Percentiles rank a stretch among this genome's conserved stretches.
These are phyloP conservation scores for Brachionus paranguensis DNA, from an alignment of 1,140 invertebrate genomes.

Conservation along the genomic window DNA sequence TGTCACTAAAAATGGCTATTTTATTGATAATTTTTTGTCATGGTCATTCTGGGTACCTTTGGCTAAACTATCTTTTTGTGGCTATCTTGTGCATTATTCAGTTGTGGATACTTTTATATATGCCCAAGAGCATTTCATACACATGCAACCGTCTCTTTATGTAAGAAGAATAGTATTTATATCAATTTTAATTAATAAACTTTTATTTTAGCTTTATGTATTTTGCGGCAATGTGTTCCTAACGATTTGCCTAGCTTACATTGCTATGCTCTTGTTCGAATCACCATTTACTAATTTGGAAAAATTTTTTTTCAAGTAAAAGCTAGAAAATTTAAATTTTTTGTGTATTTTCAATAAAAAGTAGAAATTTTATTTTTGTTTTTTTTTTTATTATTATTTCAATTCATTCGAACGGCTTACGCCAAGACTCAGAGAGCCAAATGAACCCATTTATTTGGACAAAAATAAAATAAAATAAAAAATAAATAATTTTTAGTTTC, in stretches of 20 bases:
- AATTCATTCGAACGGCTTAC: too few relatives aligned
- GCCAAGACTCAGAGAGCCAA: too few relatives aligned
- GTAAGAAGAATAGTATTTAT: neutral
- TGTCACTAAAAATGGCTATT: slow-evolving; percentile 53
- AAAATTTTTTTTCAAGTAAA: neutral
- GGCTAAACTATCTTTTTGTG: slow-evolving; percentile 79
- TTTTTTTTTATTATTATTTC: too few relatives aligned
- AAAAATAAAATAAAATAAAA: too few relatives aligned
- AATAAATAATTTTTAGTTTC: too few relatives aligned
- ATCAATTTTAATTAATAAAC: neutral
- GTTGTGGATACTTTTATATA: neutral
- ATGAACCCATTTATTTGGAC: too few relatives aligned
- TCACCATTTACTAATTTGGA: neutral
- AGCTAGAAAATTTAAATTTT: neutral
- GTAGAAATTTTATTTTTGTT: too few relatives aligned
- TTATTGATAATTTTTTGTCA: slow-evolving; percentile 68
- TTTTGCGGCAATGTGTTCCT: slow-evolving; percentile 62
- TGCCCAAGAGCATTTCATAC: slow-evolving; percentile 6
- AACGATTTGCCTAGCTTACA: slow-evolving; percentile 72
- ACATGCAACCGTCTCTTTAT: neutral
- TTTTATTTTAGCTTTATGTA: slow-evolving; percentile 40
- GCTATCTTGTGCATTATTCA: slow-evolving; percentile 71
- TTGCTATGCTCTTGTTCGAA: neutral
- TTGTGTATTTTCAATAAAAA: too few relatives aligned
- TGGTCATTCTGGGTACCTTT: slow-evolving; percentile 73